Conservation (phyloP, 2,113 vertebrate genomes). For the Gracilinanus agilis region DNA sequence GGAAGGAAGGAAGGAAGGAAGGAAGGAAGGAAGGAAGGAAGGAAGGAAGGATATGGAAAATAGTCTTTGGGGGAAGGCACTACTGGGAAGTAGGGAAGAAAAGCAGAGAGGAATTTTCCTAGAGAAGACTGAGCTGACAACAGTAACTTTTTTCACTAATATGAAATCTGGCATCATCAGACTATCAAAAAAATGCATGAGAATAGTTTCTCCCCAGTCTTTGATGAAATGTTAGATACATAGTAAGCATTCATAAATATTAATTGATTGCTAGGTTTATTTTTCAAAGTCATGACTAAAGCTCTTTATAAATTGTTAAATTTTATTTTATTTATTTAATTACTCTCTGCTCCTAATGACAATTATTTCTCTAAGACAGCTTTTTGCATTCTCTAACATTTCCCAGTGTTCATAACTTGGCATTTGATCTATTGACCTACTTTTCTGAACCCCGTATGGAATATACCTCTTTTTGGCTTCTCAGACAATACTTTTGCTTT, state of each 20-base stretch:
- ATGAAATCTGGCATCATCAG: not conserved
- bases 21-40: too few relatives aligned
- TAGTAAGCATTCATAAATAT: not conserved
- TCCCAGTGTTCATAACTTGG: not conserved
- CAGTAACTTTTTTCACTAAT: not conserved
- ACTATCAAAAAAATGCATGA: not conserved
- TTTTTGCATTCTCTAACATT: not conserved
- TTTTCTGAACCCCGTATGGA: not conserved
- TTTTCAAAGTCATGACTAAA: not conserved
- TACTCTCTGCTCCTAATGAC: not conserved
- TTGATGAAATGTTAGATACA: not conserved
- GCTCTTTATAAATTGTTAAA: not conserved
- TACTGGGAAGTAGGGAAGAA: not conserved
- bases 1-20: too few relatives aligned
- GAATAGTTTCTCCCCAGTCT: not conserved
- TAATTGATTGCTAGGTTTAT: not conserved
- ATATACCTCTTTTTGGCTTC: not conserved
- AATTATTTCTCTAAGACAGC: not conserved
- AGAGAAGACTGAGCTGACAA: not conserved
- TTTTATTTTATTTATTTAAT: not conserved
- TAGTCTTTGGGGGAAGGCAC: not conserved
- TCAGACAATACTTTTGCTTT: slow-evolving; percentile 41
- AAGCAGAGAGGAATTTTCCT: not conserved
- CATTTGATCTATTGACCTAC: slow-evolving; percentile 38
- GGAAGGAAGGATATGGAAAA: too few relatives aligned